Base-by-base conservation (phyloP, 2,888 invertebrate species). In the Mesopsocus fuscifrons region DNA sequence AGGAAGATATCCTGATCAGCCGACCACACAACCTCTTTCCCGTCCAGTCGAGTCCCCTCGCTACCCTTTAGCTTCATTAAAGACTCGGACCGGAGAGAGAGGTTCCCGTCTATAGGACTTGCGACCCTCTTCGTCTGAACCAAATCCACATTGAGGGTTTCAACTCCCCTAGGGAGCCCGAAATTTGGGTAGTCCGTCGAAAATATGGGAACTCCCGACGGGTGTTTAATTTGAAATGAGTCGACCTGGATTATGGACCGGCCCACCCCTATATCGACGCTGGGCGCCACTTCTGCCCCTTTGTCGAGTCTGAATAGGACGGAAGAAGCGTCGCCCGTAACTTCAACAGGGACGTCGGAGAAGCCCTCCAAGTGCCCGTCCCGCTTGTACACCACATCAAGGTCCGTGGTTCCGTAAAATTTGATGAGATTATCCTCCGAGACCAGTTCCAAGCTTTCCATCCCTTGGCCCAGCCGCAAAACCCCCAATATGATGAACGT, bases 391-490 rank as follows among this genome's bases (percentile, higher is more conserved):
- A 87, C 66, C 47, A 75, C 72, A 51, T 82, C 83, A 49, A 88
- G 63, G 55, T 84, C 80, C 0, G 80, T 71, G 34, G 70, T 64
- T 0, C 87, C 87, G 47, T 74, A 78, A 56, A 88, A 78, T 56
- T 85, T 87, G 0, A 85, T 65, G 0, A 80, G 67, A 47, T 74
- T 71, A 46, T 76, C 72, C 42, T 79, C 77, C 1, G 77, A 72
- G 0, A 85, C 70, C 38, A 87, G 68, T 59, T 89, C 88, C 60
- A 89, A 69, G 50, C 82, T 81, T 55, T 87, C 81, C 72, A 88
- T 78, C 5, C 85, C 85, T 56, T 74, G 74, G 0, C 84, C 84
- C 45, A 89, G 67, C 45, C 80, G 66, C 34, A 89, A 58, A 0
- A 88, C 85, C 5, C 79, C 77, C 44, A 87, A 68, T 42, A 89